These are phyloP conservation scores for Nothura maculosa DNA, from an alignment of 2,797 vertebrate species.

Conservation along the genomic window DNA sequence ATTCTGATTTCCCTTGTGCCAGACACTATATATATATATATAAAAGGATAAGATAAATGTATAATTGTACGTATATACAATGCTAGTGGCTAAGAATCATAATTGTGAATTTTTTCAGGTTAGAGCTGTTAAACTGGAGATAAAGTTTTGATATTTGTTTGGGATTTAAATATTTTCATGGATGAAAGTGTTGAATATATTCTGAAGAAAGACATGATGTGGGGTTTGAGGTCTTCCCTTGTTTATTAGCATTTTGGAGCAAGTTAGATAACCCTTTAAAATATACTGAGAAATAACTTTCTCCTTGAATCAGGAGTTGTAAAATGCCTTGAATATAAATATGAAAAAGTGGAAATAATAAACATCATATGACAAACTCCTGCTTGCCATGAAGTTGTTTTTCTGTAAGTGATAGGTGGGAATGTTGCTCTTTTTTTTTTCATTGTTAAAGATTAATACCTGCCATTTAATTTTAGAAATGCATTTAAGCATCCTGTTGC, in stretches of 20 bases:
- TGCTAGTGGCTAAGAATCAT: background rate
- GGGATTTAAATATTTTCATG: background rate
- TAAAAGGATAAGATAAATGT: background rate
- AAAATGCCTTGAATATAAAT: background rate
- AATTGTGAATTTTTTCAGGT: background rate
- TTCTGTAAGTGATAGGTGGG: background rate
- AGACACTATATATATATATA: no score
- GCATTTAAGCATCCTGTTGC: background rate
- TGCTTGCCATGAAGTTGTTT: background rate
- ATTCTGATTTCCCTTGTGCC: background rate
- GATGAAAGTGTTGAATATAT: background rate
- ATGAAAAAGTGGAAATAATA: background rate
- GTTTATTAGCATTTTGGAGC: background rate
- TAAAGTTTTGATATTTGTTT: background rate
- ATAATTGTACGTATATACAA: background rate
- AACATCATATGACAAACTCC: background rate
- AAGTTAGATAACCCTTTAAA: background rate
- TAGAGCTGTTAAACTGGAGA: background rate
- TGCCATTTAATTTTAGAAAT: background rate
- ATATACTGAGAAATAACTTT: background rate
- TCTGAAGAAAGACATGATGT: background rate
- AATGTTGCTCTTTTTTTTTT: background rate
- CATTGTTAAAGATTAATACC: background rate
- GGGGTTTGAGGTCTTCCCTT: background rate
- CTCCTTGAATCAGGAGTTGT: background rate